These are phyloP conservation scores for Gorsachius goisagi DNA, from an alignment of 2,113 vertebrate genomes.

Conservation along the genomic window DNA sequence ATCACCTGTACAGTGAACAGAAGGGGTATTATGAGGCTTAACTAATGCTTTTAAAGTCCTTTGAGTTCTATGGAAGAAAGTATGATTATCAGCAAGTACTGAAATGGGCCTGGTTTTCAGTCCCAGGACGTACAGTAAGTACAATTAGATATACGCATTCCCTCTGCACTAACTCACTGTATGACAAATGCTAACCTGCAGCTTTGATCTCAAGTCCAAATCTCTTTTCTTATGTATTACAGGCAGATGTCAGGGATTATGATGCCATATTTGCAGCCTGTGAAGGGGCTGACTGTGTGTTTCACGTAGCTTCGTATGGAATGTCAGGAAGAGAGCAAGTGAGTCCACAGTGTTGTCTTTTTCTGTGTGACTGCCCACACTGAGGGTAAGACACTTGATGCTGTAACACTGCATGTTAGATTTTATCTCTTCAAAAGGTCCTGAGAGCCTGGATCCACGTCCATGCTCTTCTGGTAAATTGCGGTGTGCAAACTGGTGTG, in stretches of 20 bases:
- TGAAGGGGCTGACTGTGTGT: slow-evolving; percentile 87
- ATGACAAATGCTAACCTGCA: background rate
- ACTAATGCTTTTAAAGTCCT: background rate
- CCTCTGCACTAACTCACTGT: background rate
- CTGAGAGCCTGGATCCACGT: background rate
- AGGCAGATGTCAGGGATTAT: slow-evolving; percentile 90
- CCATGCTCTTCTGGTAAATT: background rate
- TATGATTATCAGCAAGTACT: background rate
- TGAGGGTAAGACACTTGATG: background rate
- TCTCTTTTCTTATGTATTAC: slow-evolving; percentile 1
- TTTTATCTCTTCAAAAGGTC: background rate
- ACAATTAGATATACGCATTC: background rate
- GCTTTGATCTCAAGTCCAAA: background rate
- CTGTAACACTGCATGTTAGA: background rate
- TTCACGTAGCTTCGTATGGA: slow-evolving; percentile 91
- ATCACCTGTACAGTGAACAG: background rate
- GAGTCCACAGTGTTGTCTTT: slow-evolving; percentile 8
- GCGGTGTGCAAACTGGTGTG: background rate
- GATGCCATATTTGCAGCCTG: slow-evolving; percentile 78
- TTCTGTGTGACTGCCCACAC: background rate
- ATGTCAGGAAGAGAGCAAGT: slow-evolving; percentile 95
- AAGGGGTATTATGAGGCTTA: background rate
- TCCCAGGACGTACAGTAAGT: background rate
- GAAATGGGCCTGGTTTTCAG: background rate
- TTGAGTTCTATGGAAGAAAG: background rate